Evolutionary conservation across 2,113 vertebrate genomes (phyloP).

Genomic region (Panthera uncia): DNA sequence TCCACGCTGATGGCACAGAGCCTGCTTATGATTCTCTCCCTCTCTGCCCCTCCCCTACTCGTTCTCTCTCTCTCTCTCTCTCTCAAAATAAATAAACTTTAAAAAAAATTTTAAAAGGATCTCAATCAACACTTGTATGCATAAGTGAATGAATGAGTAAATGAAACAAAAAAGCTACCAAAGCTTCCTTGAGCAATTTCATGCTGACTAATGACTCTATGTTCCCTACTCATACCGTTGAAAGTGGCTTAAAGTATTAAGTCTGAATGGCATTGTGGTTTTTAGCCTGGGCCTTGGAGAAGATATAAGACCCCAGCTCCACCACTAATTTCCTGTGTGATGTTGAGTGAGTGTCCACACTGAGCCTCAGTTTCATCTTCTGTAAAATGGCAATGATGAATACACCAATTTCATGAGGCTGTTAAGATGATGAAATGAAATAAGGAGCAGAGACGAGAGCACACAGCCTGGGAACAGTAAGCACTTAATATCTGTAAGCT

Average conservation of each 20-base stretch:
- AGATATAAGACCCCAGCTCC: not conserved
- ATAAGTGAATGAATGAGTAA: not conserved
- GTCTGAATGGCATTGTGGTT: not conserved
- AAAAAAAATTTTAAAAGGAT: too few relatives aligned
- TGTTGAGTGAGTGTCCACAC: not conserved
- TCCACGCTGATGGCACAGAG: too few relatives aligned
- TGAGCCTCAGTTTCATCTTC: not conserved
- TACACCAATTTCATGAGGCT: not conserved
- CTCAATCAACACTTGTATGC: not conserved
- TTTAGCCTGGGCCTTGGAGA: rapidly evolving
- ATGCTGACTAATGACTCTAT: not conserved
- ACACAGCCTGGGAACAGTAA: not conserved
- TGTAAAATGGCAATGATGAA: not conserved
- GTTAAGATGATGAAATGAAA: not conserved
- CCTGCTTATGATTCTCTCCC: too few relatives aligned
- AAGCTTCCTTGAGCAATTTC: not conserved
- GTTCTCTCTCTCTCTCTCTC: too few relatives aligned
- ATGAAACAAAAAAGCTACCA: not conserved
- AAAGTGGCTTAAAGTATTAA: not conserved
- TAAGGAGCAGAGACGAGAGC: not conserved
- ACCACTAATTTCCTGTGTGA: not conserved
- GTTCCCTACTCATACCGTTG: not conserved
- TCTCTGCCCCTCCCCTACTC: too few relatives aligned
- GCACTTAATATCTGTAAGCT: not conserved
- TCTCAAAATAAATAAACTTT: too few relatives aligned